Percentiles rank a stretch among this genome's conserved stretches.
Conservation (phyloP, 2,797 vertebrate species). For the Gouania willdenowi region DNA sequence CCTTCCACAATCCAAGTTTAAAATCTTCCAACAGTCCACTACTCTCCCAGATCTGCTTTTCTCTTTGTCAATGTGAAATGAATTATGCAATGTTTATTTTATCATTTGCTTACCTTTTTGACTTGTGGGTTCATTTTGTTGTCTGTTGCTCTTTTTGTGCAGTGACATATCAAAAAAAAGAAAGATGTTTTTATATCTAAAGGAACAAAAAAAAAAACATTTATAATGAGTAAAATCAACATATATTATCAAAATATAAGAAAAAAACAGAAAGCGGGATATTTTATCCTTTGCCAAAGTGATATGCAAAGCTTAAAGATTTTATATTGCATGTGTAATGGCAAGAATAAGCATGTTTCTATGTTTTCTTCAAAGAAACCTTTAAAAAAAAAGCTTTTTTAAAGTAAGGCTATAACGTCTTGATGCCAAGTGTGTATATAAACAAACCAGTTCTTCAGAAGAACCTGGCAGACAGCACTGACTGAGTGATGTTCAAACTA, state of each 20-base stretch:
- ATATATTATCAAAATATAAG: constrained; percentile 46
- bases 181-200: constrained; percentile 55
- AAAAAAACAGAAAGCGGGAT: constrained; percentile 48
- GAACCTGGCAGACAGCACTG: constrained; percentile 39
- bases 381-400: constrained; percentile 46
- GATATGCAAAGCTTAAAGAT: constrained; percentile 69
- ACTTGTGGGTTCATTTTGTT: constrained; percentile 64
- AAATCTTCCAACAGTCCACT: constrained; percentile 47
- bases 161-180: constrained; percentile 65
- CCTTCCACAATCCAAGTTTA: constrained; percentile 7
- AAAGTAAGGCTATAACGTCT: constrained; percentile 59
- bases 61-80: constrained; percentile 64
- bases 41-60: constrained; percentile 51
- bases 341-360: constrained; percentile 75
- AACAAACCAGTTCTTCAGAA: constrained; percentile 36
- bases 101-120: constrained; percentile 57
- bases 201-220: constrained; percentile 40
- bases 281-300: constrained; percentile 74
- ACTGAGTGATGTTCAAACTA: constrained; percentile 51
- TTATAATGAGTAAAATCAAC: constrained; percentile 57
- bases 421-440: constrained; percentile 61
- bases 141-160: constrained; percentile 74
- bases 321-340: constrained; percentile 70
- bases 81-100: constrained; percentile 62
- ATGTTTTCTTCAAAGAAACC: constrained; percentile 57